Conservation (phyloP, 2,797 vertebrate genomes). For the Limnodromus scolopaceus region DNA sequence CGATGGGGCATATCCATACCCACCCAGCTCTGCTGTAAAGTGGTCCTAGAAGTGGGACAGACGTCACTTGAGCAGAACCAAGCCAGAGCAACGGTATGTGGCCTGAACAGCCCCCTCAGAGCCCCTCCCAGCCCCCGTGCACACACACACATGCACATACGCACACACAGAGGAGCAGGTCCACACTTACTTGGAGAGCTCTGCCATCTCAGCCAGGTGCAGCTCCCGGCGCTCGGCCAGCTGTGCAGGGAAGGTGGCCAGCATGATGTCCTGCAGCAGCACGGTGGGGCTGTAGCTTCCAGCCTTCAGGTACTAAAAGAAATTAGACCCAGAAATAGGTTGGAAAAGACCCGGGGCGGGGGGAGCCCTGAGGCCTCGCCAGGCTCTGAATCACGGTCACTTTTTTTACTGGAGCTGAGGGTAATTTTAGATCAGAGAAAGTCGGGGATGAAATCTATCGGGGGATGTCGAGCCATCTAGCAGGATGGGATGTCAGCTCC, state of each 20-base stretch:
- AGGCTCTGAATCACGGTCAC: not conserved
- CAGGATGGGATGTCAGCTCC: not conserved
- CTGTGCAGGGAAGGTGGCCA: constrained; percentile 81
- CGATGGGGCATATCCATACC: rapidly evolving
- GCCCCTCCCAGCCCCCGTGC: too few species aligned
- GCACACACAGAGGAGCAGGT: rapidly evolving
- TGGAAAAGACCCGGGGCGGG: not conserved
- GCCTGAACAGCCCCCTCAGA: not conserved
- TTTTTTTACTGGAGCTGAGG: not conserved
- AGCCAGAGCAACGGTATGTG: not conserved
- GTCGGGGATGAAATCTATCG: not conserved
- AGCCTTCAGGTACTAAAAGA: constrained; percentile 85
- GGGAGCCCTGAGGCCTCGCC: not conserved
- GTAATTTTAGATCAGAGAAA: constrained; percentile 4
- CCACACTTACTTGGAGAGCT: constrained; percentile 88
- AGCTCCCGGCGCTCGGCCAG: constrained; percentile 85
- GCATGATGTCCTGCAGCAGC: constrained; percentile 86
- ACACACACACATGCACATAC: rapidly evolving
- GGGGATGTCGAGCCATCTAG: not conserved
- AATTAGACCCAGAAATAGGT: not conserved
- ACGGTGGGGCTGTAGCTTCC: constrained; percentile 86
- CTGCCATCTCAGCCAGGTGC: constrained; percentile 87
- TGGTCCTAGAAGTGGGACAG: not conserved
- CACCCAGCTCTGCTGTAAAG: not conserved
- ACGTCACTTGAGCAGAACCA: not conserved